These are phyloP conservation scores for Leistus spinibarbis DNA, from an alignment of 2,888 invertebrate species.

Conservation along the genomic window DNA sequence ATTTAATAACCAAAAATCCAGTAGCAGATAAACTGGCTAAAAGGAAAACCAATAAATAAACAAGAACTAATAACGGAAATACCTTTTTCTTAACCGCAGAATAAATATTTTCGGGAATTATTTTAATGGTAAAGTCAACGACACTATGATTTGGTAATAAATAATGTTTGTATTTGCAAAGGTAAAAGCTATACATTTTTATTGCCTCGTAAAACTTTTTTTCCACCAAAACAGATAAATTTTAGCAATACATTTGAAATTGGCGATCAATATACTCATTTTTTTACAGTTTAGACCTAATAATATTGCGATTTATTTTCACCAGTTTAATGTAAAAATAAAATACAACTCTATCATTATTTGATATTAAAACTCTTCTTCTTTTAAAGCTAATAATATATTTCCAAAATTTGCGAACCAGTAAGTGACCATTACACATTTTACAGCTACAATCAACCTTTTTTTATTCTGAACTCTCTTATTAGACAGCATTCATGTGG, in stretches of 20 bases:
- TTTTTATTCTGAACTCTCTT: not conserved
- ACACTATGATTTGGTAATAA: slow-evolving; percentile 1
- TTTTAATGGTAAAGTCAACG: slow-evolving; percentile 12
- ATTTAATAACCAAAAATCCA: not conserved
- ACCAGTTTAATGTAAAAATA: not conserved
- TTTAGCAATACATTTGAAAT: not conserved
- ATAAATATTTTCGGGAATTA: slow-evolving; percentile 13
- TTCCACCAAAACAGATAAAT: not conserved
- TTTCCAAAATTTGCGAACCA: not conserved
- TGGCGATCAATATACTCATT: not conserved
- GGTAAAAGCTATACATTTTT: not conserved
- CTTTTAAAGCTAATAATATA: not conserved
- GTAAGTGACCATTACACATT: not conserved
- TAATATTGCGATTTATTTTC: not conserved
- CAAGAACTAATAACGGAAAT: slow-evolving; percentile 16
- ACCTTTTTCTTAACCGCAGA: slow-evolving; percentile 13
- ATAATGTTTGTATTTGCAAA: not conserved
- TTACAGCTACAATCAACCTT: not conserved
- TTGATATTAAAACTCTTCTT: not conserved
- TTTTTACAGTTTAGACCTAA: no score
- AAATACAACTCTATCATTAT: not conserved
- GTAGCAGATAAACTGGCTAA: not conserved
- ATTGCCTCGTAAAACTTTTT: not conserved
- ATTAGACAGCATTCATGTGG: not conserved
- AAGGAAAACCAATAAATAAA: not conserved